Evolutionary conservation across 2,113 vertebrate species (phyloP), one percentile per base, ranked within the genome.

Genomic region (Caranx melampygus): DNA sequence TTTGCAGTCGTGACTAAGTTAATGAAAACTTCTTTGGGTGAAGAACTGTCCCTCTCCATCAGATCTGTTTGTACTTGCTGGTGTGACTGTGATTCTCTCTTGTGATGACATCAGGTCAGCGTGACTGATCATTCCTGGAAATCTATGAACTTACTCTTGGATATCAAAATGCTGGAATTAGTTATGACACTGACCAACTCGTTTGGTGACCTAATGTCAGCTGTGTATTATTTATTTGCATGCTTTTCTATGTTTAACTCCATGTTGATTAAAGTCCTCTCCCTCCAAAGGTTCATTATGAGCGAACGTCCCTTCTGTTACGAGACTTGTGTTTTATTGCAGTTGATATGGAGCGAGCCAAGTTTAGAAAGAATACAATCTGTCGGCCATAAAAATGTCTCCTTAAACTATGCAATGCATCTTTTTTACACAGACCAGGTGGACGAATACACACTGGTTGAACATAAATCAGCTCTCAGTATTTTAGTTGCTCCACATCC

Each of bases 351-450:
- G 4, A 83, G 71, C n/a, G 11, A 1, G 84, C 79, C 82, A 91
- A 71, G 83, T 72, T 75, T 80, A 51, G 64, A 71, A 60, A 69
- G 66, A 76, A 59, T 69, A 69, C 70, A 64, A 59, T 45, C 61
- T 61, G 54, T 37, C 13, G 9, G 20, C 65, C 47, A 4, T 87
- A 78, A 93, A 91, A 79, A 67, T 49, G 75, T 86, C 81, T 7
- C 61, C 55, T 72, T 40, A 42, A 78, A 49, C 68, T 14, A 2
- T 75, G 64, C 6, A 12, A 2, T 75, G 64, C 6, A 12, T 73
- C 69, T 49, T 75, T 76, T 85, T 86, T 75, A 86, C 76, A 76
- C 47, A 75, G 37, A 72, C 79, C 66, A 89, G 85, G 85, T 91
- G 86, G 78, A 88, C 8, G 42, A 81, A 34, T 44, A 2, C 33